Evolutionary conservation across 2,888 invertebrate species (phyloP).

Genomic region (Polymixis lichenea): DNA sequence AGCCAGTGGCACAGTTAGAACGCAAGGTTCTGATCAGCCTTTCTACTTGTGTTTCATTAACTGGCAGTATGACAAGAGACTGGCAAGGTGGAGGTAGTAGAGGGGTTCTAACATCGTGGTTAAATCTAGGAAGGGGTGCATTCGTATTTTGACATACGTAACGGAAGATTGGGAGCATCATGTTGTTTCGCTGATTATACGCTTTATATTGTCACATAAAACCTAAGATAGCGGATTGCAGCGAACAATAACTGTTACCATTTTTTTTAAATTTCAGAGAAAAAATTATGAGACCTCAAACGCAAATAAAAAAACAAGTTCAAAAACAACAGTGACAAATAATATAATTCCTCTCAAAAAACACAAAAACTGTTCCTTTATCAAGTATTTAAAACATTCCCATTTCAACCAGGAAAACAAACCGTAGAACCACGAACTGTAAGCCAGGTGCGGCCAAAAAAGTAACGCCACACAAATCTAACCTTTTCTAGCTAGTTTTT

Average conservation of each 20-base stretch:
- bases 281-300: neutral
- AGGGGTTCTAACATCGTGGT: too few species aligned
- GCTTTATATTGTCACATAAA: too few species aligned
- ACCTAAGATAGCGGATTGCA: neutral
- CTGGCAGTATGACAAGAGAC: too few species aligned
- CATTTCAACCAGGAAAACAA: slow-evolving; percentile 35
- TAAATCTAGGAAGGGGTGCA: too few species aligned
- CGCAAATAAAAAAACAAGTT: neutral
- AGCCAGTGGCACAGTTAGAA: too few species aligned
- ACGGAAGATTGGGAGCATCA: too few species aligned
- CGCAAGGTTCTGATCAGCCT: too few species aligned
- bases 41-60: too few species aligned
- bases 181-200: too few species aligned
- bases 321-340: neutral
- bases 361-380: neutral
- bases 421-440: slow-evolving; percentile 20
- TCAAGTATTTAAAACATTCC: slow-evolving; percentile 17
- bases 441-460: slow-evolving; percentile 46
- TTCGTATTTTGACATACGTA: too few species aligned
- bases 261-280: neutral
- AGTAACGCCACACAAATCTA: slow-evolving; percentile 52
- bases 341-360: neutral
- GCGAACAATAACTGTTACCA: neutral
- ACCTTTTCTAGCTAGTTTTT: slow-evolving; percentile 62
- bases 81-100: too few species aligned